Evolutionary conservation across 2,888 invertebrate genomes (phyloP).

Genomic region (Dicycla oo): DNA sequence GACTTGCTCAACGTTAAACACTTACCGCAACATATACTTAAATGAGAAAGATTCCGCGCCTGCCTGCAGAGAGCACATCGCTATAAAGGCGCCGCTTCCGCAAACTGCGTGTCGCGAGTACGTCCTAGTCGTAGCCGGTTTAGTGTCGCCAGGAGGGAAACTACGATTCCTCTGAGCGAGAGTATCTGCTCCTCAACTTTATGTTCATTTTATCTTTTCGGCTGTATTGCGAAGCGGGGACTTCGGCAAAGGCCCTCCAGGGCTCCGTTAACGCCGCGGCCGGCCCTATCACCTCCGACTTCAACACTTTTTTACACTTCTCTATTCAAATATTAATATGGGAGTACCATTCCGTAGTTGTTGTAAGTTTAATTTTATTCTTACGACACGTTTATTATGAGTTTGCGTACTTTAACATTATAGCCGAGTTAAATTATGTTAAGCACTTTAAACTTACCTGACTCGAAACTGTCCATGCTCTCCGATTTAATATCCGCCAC

Average conservation of each 20-base stretch:
- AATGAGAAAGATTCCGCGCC: constrained; percentile 16
- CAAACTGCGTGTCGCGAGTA: constrained; percentile 80
- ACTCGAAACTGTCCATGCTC: constrained; percentile 88
- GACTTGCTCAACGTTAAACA: constrained; percentile 6
- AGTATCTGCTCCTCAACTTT: constrained; percentile 89
- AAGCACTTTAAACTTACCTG: constrained; percentile 76
- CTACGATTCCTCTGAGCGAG: constrained; percentile 89
- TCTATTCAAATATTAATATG: constrained; percentile 88
- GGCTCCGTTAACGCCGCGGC: constrained; percentile 88
- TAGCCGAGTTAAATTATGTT: constrained; percentile 27
- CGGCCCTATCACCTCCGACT: constrained; percentile 82
- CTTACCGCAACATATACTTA: constrained; percentile 27
- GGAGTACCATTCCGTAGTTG: constrained; percentile 70
- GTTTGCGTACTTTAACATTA: constrained; percentile 50
- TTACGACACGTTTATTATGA: constrained; percentile 67
- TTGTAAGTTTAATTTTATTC: constrained; percentile 74
- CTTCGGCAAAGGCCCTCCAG: constrained; percentile 87
- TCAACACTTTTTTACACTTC: constrained; percentile 84
- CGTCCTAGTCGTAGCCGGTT: constrained; percentile 76
- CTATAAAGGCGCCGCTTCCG: constrained; percentile 68
- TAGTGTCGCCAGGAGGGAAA: constrained; percentile 87
- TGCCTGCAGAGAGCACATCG: constrained; percentile 29
- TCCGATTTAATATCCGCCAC: constrained; percentile 86
- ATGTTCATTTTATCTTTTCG: constrained; percentile 90
- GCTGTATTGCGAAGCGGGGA: constrained; percentile 88